Evolutionary conservation across 2,113 vertebrate species (phyloP), one percentile per base, ranked within the genome.

Genomic region (Gymnorhina tibicen): DNA sequence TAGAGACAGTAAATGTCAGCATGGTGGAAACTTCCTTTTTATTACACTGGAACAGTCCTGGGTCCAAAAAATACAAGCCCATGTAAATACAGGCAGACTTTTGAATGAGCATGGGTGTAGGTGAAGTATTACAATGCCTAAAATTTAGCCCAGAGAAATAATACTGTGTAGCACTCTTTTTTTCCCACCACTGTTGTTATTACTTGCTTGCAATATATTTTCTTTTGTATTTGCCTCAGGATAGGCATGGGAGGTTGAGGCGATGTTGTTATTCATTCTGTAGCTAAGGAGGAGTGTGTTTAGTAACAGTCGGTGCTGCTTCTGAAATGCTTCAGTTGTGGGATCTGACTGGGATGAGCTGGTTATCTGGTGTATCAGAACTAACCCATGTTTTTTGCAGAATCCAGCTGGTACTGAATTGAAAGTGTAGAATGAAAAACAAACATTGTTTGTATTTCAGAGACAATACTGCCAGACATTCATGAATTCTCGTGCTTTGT

Each of bases 381-480:
- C 47, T 81, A 77, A 53, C 83, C 47, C 60, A 18, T 88, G 46
- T 67, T 91, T 73, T 91, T 84, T 84, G 55, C 52, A 81, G 79
- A 91, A 93, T 92, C 79, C 80, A 92, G 73, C 88, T 94, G 95
- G 82, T 95, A 85, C 67, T 41, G 93, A 91, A 90, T 73, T 91
- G 89, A 77, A 94, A 93, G 91, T 28, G 75, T 55, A 35, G 78
- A 90, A 46, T 41, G 75, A 77, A 91, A 88, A 91, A 74, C 70
- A 94, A 64, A 72, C 76, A 87, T 83, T 93, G 68, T 92, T 96
- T 94, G 90, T 88, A n/a, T 84, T 96, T 75, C 17, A 8, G 44
- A 81, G 59, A 88, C 87, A 91, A 70, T 63, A 39, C 87, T 91
- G 93, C 79, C 92, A 94, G 92, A 64, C 76, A 81, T 92, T 94